Conservation (phyloP, 2,888 invertebrate genomes). For the Ischnus inquisitorius region DNA sequence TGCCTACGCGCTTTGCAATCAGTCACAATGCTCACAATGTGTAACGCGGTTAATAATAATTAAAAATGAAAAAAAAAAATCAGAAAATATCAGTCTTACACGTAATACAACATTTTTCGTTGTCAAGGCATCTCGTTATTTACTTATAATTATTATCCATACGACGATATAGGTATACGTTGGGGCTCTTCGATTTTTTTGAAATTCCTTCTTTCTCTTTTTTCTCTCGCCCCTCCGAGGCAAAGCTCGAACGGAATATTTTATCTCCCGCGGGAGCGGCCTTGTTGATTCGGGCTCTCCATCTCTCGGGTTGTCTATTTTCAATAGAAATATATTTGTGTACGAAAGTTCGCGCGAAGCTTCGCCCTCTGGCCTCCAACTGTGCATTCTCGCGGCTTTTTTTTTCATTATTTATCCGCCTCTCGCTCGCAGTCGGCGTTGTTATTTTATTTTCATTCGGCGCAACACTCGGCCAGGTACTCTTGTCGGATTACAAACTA, state of each 20-base stretch:
- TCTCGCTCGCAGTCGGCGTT: background rate
- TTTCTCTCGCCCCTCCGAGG: background rate
- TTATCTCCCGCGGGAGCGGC: constrained; percentile 19
- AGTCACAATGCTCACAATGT: constrained; percentile 55
- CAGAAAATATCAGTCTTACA: constrained; percentile 81
- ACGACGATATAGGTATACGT: background rate
- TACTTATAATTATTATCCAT: constrained; percentile 66
- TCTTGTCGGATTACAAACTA: too few relatives aligned
- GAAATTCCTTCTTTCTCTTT: too few relatives aligned
- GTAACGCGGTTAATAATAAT: constrained; percentile 38
- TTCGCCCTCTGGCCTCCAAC: background rate
- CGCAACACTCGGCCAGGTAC: too few relatives aligned
- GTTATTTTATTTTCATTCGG: background rate
- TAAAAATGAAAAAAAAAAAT: constrained; percentile 61
- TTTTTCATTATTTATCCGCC: background rate
- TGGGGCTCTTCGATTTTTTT: background rate
- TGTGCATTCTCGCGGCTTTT: background rate
- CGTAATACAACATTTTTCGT: constrained; percentile 79
- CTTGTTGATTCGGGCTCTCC: background rate
- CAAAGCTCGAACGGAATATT: constrained; percentile 29
- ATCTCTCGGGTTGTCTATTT: constrained; percentile 3
- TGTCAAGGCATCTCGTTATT: constrained; percentile 75
- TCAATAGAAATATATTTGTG: constrained; percentile 25
- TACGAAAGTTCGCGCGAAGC: constrained; percentile 2
- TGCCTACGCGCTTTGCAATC: constrained; percentile 35